These are phyloP conservation scores for Paedocypris micromegethes DNA, from an alignment of 2,797 vertebrate genomes.

Conservation along the genomic window DNA sequence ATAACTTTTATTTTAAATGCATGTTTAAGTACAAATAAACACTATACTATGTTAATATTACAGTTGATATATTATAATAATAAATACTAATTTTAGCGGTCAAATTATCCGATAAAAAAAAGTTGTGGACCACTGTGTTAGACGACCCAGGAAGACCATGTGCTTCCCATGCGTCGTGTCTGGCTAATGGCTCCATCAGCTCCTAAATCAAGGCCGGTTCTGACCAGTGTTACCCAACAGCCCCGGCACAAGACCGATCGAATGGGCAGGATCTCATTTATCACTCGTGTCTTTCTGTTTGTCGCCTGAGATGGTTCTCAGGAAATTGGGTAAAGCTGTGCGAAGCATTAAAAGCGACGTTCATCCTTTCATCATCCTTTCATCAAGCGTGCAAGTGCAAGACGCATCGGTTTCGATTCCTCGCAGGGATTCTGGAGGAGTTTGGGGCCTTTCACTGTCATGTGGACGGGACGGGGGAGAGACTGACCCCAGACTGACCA, in stretches of 20 bases:
- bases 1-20: no score
- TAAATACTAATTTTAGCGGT: no score
- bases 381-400: conserved; percentile 21
- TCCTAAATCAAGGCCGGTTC: conserved; percentile 25
- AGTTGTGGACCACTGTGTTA: no score
- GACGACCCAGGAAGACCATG: no score
- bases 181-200: conserved; percentile 7
- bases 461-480: conserved; percentile 7
- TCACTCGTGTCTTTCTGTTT: conserved; percentile 27
- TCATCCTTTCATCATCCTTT: conserved; percentile 15
- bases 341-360: conserved; percentile 14
- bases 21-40: no score
- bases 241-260: conserved; percentile 43
- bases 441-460: conserved; percentile 35
- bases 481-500: conserved; percentile 55
- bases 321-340: conserved; percentile 50
- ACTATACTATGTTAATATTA: no score
- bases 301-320: conserved; percentile 8
- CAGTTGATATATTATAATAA: no score
- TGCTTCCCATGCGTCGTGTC: background rate
- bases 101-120: no score
- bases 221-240: conserved; percentile 7
- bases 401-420: conserved; percentile 34
- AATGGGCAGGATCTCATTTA: conserved; percentile 44
- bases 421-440: conserved; percentile 21